These are phyloP conservation scores for Cremastinae sp. DNA, from an alignment of 2,888 invertebrate genomes.

Conservation along the genomic window DNA sequence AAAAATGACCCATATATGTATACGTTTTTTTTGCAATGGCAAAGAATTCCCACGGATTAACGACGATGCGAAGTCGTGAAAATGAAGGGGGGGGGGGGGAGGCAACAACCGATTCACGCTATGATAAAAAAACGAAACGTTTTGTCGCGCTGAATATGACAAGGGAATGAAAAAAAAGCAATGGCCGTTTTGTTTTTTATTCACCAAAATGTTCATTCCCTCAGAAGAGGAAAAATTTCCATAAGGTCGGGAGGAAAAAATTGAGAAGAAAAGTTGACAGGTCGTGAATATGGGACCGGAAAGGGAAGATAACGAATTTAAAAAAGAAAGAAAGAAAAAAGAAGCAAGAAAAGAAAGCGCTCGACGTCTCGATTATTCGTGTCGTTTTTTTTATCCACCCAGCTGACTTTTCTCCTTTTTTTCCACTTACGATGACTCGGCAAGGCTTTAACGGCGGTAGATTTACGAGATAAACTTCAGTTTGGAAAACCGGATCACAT, in stretches of 20 bases:
- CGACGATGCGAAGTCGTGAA: background rate
- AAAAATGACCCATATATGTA: too few species aligned
- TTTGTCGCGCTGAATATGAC: too few species aligned
- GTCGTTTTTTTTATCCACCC: background rate
- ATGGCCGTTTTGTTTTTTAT: too few species aligned
- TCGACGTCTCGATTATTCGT: background rate
- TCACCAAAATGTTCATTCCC: too few species aligned
- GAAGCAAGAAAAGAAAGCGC: conserved; percentile 1
- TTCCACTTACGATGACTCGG: conserved; percentile 23
- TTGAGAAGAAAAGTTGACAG: background rate
- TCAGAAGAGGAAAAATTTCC: too few species aligned
- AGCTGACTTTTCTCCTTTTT: background rate
- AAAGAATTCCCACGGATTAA: background rate
- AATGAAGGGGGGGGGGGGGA: background rate
- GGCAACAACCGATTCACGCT: too few species aligned
- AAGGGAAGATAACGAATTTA: background rate
- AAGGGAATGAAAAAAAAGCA: too few species aligned
- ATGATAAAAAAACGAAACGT: too few species aligned
- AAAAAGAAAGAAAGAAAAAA: background rate
- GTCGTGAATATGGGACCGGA: background rate
- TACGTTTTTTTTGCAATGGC: too few species aligned
- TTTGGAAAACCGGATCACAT: conserved; percentile 47
- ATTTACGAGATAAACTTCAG: conserved; percentile 43
- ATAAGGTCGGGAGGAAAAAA: too few species aligned
- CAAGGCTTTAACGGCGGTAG: conserved; percentile 29